phyloP scores from a whole-genome alignment of 1,140 invertebrate species.

The Coelopa frigida region DNA sequence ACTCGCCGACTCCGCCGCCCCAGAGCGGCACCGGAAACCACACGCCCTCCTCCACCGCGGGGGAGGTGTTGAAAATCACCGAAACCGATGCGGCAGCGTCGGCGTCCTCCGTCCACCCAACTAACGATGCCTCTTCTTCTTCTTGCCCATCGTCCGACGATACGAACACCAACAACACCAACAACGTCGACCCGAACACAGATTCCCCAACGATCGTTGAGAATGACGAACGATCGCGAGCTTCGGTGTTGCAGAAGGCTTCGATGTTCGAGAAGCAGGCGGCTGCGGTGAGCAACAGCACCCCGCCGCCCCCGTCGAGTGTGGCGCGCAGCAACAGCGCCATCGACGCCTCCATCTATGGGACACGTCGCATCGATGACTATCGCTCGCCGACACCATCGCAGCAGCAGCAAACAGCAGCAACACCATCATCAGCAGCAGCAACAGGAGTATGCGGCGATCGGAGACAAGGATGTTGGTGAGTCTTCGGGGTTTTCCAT shows the following conservation, averaged over 20 bases:
- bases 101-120: too few relatives aligned
- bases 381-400: not conserved
- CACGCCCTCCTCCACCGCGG: constrained; percentile 13
- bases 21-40: constrained; percentile 14
- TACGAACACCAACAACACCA: constrained; percentile 1
- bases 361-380: constrained; percentile 8
- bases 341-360: constrained; percentile 7
- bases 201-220: constrained; percentile 18
- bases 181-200: constrained; percentile 2
- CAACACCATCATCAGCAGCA: constrained; percentile 9
- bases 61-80: constrained; percentile 33
- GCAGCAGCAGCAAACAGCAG: constrained; percentile 4
- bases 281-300: constrained; percentile 19
- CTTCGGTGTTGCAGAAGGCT: constrained; percentile 41
- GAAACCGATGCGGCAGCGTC: constrained; percentile 22
- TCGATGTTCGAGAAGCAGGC: constrained; percentile 45
- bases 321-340: not conserved
- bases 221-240: constrained; percentile 34
- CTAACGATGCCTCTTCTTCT: not conserved
- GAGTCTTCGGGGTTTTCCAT: constrained; percentile 17
- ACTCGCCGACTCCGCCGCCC: constrained; percentile 34
- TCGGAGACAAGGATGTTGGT: constrained; percentile 38
- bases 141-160: constrained; percentile 1
- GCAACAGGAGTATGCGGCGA: constrained; percentile 3
- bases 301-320: not conserved